These are phyloP conservation scores for Heliornis fulica DNA, from an alignment of 2,113 vertebrate species.

Conservation along the genomic window DNA sequence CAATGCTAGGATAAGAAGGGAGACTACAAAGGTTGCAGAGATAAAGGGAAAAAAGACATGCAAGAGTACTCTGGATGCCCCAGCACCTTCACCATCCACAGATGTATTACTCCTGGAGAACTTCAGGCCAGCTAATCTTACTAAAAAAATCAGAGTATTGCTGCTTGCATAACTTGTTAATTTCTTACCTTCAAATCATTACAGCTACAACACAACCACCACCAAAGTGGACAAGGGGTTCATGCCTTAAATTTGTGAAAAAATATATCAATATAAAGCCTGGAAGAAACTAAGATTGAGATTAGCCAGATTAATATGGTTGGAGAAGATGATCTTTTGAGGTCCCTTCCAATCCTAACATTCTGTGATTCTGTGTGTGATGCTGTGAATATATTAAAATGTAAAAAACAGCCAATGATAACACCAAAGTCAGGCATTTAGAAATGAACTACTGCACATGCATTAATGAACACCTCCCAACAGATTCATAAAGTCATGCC, in stretches of 20 bases:
- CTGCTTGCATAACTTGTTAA: background rate
- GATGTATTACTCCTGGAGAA: background rate
- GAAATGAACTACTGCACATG: background rate
- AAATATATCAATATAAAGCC: background rate
- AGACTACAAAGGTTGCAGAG: background rate
- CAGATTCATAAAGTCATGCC: background rate
- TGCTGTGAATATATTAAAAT: background rate
- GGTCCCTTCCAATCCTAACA: no score
- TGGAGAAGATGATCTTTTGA: no score
- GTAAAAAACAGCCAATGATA: no score
- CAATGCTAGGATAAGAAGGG: accelerated
- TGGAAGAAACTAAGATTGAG: background rate
- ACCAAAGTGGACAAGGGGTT: background rate
- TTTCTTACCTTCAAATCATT: background rate
- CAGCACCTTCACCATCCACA: background rate
- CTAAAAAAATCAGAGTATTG: background rate
- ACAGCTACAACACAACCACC: background rate
- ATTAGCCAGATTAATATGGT: background rate
- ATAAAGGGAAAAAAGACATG: background rate
- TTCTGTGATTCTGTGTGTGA: no score
- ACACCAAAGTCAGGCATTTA: background rate
- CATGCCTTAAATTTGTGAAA: background rate
- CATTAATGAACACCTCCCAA: background rate
- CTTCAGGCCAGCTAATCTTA: background rate
- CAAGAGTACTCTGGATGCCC: accelerated